Evolutionary conservation across 1,140 invertebrate genomes (phyloP).

Genomic region (Drosophila lini): DNA sequence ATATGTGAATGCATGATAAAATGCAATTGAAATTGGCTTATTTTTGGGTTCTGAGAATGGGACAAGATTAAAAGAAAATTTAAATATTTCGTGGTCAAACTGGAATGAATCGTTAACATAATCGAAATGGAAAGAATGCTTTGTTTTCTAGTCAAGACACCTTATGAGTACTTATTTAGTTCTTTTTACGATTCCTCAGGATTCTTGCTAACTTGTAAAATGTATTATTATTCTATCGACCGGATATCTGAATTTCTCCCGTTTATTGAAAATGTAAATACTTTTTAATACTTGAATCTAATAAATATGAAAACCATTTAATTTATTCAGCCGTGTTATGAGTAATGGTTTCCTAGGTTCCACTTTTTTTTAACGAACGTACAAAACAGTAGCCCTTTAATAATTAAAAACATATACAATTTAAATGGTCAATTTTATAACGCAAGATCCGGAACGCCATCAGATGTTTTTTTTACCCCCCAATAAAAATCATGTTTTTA

Average conservation of each 20-base stretch:
- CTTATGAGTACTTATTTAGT: background rate
- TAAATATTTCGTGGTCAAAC: no score
- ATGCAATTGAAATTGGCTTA: conserved; percentile 49
- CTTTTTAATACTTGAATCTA: no score
- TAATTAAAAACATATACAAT: background rate
- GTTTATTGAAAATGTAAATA: no score
- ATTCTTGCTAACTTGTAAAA: background rate
- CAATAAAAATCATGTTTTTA: background rate
- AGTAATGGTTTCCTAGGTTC: no score
- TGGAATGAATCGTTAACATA: background rate
- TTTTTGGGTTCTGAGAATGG: background rate
- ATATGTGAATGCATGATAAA: conserved; percentile 62
- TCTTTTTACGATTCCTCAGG: background rate
- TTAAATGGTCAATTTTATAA: background rate
- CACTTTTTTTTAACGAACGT: no score
- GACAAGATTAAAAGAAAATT: background rate
- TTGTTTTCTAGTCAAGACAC: background rate
- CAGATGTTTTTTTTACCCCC: no score
- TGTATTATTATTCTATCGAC: no score
- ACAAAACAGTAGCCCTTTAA: no score
- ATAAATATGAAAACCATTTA: no score
- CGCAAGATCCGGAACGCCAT: no score
- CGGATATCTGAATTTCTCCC: no score
- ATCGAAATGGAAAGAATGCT: background rate
- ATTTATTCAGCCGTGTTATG: background rate